Base-by-base conservation (phyloP, 2,888 invertebrate species). In the Drosophila prolongata region DNA sequence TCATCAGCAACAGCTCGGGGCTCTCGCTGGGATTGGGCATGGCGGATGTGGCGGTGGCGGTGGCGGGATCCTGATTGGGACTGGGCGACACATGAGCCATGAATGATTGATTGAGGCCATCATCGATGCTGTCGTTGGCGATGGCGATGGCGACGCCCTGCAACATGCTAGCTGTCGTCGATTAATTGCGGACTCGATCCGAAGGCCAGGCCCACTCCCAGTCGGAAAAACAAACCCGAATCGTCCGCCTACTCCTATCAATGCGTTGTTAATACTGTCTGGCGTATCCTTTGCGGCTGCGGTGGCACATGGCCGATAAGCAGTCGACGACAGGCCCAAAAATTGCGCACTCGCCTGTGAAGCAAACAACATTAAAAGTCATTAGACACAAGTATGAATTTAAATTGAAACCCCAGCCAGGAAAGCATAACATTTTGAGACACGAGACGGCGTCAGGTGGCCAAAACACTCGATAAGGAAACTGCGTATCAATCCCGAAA, bases 321-420 rank as follows among this genome's bases (percentile, higher is more conserved):
- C 55, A 62, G 38, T 52, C 62, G 75, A 65, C 80, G 67, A 69
- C 78, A 60, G 69, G 64, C 65, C 75, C 60, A 43, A 62, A 72
- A 75, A 86, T 88, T 83, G 88, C 76, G 78, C 88, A 88, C 56
- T 76, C 86, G 88, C 54, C 83, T 83, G 86, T 82, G 49, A 83
- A 88, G 88, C 83, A 79, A 83, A 86, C 76, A 88, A 84, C 83
- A 84, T 88, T 86, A 72, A 88, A 86, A 84, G 87, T 84, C 87
- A 88, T 84, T 88, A 88, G 83, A 62, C 78, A 86, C 69, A 75
- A 69, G 75, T 71, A 75, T 76, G 78, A 82, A 80, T 84, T 86
- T 88, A 76, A 86, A 86, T 86, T 82, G 71, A 79, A 75, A 59
- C 68, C 40, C 35, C 46, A 53, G 43, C 16, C 42, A 13, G 19